Percentiles rank a stretch among this genome's conserved stretches.
These are phyloP conservation scores for Lagopus muta DNA, from an alignment of 2,113 vertebrate species.

Conservation along the genomic window DNA sequence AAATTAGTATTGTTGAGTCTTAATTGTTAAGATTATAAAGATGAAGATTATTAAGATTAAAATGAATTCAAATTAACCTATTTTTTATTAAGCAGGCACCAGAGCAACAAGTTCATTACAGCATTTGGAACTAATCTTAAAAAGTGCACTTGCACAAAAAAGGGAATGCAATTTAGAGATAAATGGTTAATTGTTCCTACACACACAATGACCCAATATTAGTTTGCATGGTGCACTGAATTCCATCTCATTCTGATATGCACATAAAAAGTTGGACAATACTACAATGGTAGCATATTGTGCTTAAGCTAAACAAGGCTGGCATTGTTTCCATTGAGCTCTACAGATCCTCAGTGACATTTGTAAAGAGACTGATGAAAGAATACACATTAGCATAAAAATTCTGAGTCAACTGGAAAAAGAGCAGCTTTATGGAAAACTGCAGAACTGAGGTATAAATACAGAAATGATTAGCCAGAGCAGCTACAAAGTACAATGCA, in stretches of 20 bases:
- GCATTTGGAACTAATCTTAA: not conserved
- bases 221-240: not conserved
- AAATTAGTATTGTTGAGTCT: not conserved
- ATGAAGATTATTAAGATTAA: too few species aligned
- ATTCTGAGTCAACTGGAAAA: slow-evolving; percentile 40
- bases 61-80: not conserved
- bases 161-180: not conserved
- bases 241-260: not conserved
- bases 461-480: not conserved
- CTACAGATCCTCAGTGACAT: slow-evolving; percentile 18
- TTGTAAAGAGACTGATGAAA: slow-evolving; percentile 5
- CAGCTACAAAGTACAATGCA: not conserved
- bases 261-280: not conserved
- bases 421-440: slow-evolving; percentile 46
- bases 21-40: not conserved
- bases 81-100: not conserved
- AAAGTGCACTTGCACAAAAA: not conserved
- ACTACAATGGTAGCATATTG: slow-evolving; percentile 25
- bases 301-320: slow-evolving; percentile 56
- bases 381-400: slow-evolving; percentile 60
- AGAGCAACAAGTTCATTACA: not conserved
- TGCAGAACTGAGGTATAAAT: not conserved
- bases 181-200: not conserved
- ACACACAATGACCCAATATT: not conserved
- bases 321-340: slow-evolving; percentile 59